These are phyloP conservation scores for Echinometra lucunter DNA, from an alignment of 53 echinoderm and acorn worm species.

Conservation along the genomic window DNA sequence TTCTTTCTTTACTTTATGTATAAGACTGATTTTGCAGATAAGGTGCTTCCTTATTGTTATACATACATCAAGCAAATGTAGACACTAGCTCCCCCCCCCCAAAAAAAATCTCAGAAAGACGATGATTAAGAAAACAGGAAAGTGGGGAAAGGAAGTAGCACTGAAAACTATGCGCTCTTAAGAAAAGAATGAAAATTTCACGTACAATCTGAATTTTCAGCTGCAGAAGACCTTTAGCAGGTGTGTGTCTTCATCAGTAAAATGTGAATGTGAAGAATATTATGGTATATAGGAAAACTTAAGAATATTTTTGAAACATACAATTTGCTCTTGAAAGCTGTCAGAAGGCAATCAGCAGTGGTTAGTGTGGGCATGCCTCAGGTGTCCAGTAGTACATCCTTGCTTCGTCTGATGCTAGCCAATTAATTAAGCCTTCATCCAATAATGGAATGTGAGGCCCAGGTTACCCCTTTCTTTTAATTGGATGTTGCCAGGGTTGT, in stretches of 20 bases:
- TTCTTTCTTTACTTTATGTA: no score
- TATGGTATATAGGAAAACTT: neutral
- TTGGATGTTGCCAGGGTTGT: slow-evolving; percentile 21
- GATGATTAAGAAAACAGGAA: neutral
- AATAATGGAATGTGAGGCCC: slow-evolving; percentile 52
- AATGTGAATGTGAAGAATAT: neutral
- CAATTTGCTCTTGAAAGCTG: slow-evolving; percentile 18
- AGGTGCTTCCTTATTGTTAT: neutral
- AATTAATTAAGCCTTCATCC: slow-evolving; percentile 49
- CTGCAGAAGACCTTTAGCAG: neutral
- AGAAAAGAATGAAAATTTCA: neutral
- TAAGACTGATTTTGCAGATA: no score
- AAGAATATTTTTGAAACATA: neutral
- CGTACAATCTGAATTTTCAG: neutral
- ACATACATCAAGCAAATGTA: neutral
- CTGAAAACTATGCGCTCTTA: neutral
- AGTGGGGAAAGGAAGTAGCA: neutral
- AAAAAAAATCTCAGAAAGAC: no score
- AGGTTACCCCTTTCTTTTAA: slow-evolving; percentile 1
- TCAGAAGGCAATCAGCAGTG: neutral
- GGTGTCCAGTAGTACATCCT: slow-evolving; percentile 31
- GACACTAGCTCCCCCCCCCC: neutral
- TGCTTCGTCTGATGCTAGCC: slow-evolving; percentile 9
- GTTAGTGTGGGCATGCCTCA: slow-evolving; percentile 19
- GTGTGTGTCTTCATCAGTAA: neutral